These are phyloP conservation scores for Luperina testacea DNA, from an alignment of 2,888 invertebrate species.

Conservation along the genomic window DNA sequence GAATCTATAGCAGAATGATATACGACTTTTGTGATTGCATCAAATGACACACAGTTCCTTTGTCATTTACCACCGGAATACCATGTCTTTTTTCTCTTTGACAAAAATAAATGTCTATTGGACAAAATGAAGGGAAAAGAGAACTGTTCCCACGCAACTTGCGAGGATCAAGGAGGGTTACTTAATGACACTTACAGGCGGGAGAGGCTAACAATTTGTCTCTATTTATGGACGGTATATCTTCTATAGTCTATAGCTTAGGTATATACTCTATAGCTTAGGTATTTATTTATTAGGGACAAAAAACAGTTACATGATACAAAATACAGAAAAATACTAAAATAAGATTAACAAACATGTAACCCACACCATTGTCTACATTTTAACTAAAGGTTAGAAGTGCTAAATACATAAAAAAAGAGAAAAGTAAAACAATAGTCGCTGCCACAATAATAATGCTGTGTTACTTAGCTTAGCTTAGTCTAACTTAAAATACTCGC, in stretches of 20 bases:
- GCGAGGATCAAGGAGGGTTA: constrained; percentile 57
- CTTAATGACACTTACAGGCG: constrained; percentile 57
- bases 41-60: constrained; percentile 7
- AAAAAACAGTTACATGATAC: no score
- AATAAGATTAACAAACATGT: no score
- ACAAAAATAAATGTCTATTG: constrained; percentile 44
- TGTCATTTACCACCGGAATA: constrained; percentile 33
- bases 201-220: constrained; percentile 50
- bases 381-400: no score
- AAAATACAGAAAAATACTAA: no score
- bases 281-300: no score
- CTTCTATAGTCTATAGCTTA: constrained; percentile 6
- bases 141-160: constrained; percentile 60
- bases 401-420: no score
- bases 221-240: constrained; percentile 29
- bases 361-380: no score
- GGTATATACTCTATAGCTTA: no score
- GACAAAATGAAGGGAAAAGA: constrained; percentile 46
- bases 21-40: not conserved
- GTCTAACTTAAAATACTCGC: no score
- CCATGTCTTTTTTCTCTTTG: constrained; percentile 19
- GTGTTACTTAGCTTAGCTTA: no score
- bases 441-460: no score
- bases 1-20: not conserved
- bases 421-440: no score